Evolutionary conservation across 2,797 vertebrate genomes (phyloP).

Genomic region (Poecile montanus): DNA sequence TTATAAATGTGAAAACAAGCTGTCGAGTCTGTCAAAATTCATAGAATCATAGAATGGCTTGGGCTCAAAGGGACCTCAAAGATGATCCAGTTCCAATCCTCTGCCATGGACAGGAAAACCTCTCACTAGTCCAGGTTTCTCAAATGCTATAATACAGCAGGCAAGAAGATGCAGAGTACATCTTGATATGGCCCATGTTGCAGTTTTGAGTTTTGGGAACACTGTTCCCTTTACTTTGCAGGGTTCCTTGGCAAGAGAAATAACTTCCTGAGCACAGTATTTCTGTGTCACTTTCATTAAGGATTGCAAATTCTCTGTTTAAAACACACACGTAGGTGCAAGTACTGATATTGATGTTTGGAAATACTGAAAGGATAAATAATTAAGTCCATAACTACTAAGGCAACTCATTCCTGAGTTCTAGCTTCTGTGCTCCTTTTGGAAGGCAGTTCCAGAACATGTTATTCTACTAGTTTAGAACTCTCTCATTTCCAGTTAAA

Average conservation of each 20-base stretch:
- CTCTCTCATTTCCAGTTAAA: neutral
- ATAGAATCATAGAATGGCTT: neutral
- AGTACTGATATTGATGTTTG: neutral
- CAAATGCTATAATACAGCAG: rapidly evolving
- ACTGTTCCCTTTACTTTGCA: neutral
- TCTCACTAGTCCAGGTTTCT: neutral
- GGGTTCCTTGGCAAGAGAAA: neutral
- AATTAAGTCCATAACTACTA: neutral
- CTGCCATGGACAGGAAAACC: neutral
- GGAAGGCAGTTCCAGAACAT: neutral
- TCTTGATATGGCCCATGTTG: neutral
- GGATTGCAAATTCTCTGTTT: neutral
- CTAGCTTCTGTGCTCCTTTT: neutral
- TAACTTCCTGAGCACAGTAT: neutral
- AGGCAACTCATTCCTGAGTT: neutral
- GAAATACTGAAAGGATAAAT: neutral
- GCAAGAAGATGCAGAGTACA: neutral
- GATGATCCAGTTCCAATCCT: neutral
- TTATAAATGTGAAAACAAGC: neutral
- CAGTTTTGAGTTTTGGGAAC: neutral
- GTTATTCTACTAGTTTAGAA: neutral
- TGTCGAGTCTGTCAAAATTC: neutral
- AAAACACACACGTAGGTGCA: neutral
- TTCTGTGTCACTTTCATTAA: neutral
- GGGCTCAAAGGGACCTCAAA: neutral